phyloP scores from a whole-genome alignment of 2,113 vertebrate genomes.

The Empidonax alnorum region DNA sequence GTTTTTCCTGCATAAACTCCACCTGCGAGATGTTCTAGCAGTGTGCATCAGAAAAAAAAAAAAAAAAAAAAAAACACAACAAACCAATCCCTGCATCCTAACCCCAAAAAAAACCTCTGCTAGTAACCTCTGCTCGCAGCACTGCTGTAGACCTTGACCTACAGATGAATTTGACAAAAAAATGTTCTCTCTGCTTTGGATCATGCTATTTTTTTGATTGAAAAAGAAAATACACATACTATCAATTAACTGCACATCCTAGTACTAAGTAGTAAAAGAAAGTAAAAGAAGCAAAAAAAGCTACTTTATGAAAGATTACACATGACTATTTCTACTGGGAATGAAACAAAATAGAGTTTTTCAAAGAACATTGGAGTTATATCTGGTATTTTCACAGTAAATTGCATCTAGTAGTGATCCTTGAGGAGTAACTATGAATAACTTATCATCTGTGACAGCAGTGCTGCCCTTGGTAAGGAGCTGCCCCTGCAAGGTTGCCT shows the following conservation, averaged over 20 bases:
- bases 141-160: neutral
- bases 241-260: neutral
- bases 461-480: neutral
- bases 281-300: neutral
- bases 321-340: neutral
- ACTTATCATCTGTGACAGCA: neutral
- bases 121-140: neutral
- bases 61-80: neutral
- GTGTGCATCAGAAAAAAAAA: neutral
- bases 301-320: neutral
- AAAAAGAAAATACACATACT: neutral
- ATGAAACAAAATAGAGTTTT: neutral
- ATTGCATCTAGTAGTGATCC: neutral
- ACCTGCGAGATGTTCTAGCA: neutral
- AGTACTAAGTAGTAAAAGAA: neutral
- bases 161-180: neutral
- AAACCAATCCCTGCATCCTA: neutral
- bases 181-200: neutral
- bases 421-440: neutral
- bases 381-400: neutral
- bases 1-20: neutral
- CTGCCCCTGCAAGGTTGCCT: neutral
- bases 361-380: neutral
- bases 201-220: neutral
- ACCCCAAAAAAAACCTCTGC: neutral